Conservation (phyloP, 2,888 invertebrate species). For the Amblyteles armatorius region DNA sequence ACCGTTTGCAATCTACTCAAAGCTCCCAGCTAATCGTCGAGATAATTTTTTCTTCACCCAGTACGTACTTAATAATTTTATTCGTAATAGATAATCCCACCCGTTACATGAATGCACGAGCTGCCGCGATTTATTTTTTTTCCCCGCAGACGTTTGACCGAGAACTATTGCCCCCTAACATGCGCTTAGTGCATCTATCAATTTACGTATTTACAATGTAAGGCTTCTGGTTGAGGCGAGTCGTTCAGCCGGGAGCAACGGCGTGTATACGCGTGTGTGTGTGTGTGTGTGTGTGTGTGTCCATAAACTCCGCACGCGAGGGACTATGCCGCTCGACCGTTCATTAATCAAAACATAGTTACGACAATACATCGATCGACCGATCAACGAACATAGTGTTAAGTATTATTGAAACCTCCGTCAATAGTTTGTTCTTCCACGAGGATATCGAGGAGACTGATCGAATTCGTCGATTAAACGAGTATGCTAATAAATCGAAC, state of each 20-base stretch:
- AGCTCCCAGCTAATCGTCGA: not conserved
- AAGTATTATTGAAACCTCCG: not conserved
- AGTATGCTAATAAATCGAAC: conserved; percentile 27
- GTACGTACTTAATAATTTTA: not conserved
- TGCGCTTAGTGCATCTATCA: conserved; percentile 73
- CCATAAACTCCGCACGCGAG: not conserved
- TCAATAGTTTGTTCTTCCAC: not conserved
- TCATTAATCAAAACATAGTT: conserved; percentile 66
- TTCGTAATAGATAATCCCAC: conserved; percentile 16
- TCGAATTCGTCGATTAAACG: not conserved
- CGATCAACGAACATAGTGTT: conserved; percentile 22
- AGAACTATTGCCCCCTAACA: conserved; percentile 77
- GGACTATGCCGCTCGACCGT: conserved; percentile 17
- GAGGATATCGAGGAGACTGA: not conserved
- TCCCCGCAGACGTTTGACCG: conserved; percentile 73
- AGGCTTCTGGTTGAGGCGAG: conserved; percentile 63
- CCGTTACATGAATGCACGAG: conserved; percentile 65
- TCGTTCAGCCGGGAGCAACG: conserved; percentile 15
- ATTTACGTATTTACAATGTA: conserved; percentile 76
- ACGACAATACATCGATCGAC: not conserved
- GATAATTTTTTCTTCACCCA: not conserved
- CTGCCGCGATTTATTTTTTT: conserved; percentile 40
- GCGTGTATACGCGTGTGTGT: not conserved
- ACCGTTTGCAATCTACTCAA: not conserved
- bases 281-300: not conserved